Base-by-base conservation (phyloP, 2,888 invertebrate species). In the Drosophila mimica region DNA sequence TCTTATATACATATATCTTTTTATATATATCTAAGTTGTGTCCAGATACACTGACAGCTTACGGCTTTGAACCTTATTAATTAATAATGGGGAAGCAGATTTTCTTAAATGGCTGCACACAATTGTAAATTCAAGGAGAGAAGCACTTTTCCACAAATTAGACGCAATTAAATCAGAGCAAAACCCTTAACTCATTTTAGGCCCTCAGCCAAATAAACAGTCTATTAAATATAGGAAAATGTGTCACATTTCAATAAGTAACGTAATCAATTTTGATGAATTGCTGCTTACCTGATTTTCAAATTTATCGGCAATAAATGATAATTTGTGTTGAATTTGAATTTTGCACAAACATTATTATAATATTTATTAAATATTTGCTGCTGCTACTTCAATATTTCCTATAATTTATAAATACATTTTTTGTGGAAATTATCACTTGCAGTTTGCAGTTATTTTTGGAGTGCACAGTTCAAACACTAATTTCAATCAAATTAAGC, bases 271-370 rank as follows among this genome's bases (percentile, higher is more conserved):
- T 1, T 28, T 48, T 43, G 4, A 5, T 31, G 38, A n/a, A 20
- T 11, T 63, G 60, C 17, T 63, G 57, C 82, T 86, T 74, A 82
- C 82, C 82, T 83, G 81, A 51, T 34, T 56, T 67, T 65, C 62
- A 66, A 62, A 25, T 46, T 71, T 69, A 59, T 20, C 38, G 8
- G 38, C 46, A 46, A 46, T 20, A 54, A 53, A 49, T 64, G 36
- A 13, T 38, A 49, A 58, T 63, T 63, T 65, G 40, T 34, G 58
- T 70, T 71, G 70, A 54, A 70, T 38, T 62, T 57, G 56, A 49
- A 65, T 57, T 74, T 61, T 65, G 46, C 61, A 51, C 57, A 54
- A 71, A 57, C 60, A 88, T 73, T 70, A 49, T 62, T 46, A 17
- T 36, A 53, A 60, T 40, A 58, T 58, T 51, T 46, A 59, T 59